A percentile compares a stretch with the other conserved stretches of the same genome.
Conservation (phyloP, 2,113 vertebrate genomes). For the Mesocricetus auratus region DNA sequence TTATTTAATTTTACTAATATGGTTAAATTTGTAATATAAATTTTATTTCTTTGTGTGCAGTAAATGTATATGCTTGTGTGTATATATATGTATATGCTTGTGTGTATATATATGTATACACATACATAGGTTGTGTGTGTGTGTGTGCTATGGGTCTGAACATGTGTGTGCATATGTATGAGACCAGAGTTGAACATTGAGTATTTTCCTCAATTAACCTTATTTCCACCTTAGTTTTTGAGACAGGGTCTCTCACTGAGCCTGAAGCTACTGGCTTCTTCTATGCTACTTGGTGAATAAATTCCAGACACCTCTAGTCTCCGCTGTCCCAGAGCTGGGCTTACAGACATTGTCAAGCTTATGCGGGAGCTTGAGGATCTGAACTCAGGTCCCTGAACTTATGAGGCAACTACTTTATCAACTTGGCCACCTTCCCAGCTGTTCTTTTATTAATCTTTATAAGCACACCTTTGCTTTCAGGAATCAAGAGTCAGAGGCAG, state of each 20-base stretch:
- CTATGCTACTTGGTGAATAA: background rate
- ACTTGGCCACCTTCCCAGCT: too few species aligned
- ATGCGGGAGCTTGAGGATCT: background rate
- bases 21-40: background rate
- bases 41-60: background rate
- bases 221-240: background rate
- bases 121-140: too few species aligned
- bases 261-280: background rate
- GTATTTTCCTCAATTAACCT: background rate
- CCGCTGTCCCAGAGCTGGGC: background rate
- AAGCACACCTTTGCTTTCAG: background rate
- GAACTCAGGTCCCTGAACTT: background rate
- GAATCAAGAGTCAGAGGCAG: background rate
- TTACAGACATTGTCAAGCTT: background rate
- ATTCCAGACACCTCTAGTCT: background rate
- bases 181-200: background rate
- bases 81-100: too few species aligned
- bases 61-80: too few species aligned
- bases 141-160: background rate
- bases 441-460: background rate
- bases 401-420: background rate
- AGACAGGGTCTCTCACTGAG: background rate
- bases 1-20: conserved; percentile 20
- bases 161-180: background rate
- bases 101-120: background rate